These are phyloP conservation scores for Tragelaphus oryx DNA, from an alignment of 2,797 vertebrate species.

Conservation along the genomic window DNA sequence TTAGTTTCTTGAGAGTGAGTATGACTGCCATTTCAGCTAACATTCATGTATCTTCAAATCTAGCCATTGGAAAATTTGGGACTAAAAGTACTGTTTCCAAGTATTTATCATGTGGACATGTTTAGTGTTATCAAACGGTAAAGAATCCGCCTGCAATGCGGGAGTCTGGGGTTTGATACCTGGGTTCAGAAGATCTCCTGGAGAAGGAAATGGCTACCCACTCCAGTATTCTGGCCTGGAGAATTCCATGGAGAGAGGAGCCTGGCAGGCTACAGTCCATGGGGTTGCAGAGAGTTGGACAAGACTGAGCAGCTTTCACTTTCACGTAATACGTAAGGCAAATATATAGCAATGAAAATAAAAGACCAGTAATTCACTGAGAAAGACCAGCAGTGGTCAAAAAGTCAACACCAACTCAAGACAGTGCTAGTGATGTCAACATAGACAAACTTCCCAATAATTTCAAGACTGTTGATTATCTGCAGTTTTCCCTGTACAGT, in stretches of 20 bases:
- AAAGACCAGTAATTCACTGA: background rate
- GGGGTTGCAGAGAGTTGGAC: background rate
- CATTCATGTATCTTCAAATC: background rate
- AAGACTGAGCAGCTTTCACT: background rate
- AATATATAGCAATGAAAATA: background rate
- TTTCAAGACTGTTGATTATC: background rate
- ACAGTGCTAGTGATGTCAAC: background rate
- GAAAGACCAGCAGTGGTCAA: background rate
- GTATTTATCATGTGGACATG: background rate
- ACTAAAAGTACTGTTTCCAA: background rate
- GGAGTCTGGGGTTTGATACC: background rate
- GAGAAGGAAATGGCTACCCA: background rate
- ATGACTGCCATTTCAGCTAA: background rate
- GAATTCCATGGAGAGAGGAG: background rate
- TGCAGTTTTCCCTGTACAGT: background rate
- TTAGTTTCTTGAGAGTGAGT: background rate
- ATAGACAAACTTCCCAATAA: background rate
- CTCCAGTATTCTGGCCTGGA: background rate
- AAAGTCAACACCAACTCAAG: background rate
- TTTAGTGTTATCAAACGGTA: background rate
- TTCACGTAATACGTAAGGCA: background rate
- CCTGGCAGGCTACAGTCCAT: background rate
- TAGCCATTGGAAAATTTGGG: background rate
- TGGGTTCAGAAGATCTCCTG: background rate
- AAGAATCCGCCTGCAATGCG: background rate